Evolutionary conservation across 2,113 vertebrate genomes (phyloP).

Genomic region (Phycodurus eques): DNA sequence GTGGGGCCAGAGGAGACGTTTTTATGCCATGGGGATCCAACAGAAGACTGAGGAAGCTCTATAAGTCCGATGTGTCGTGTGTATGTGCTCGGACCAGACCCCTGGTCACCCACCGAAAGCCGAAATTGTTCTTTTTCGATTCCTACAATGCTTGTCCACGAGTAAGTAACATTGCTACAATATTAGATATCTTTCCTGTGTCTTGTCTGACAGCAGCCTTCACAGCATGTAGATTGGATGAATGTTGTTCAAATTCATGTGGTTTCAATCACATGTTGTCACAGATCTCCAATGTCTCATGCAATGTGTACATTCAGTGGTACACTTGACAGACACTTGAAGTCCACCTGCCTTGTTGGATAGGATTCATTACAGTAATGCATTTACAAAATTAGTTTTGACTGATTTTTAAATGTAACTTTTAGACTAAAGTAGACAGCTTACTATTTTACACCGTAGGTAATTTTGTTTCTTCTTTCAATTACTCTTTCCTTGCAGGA

Average conservation of each 20-base stretch:
- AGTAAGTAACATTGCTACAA: slow-evolving; percentile 53
- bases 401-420: too few species aligned
- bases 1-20: slow-evolving; percentile 67
- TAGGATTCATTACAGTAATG: too few species aligned
- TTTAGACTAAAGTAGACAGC: too few species aligned
- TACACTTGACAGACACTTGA: too few species aligned
- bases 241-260: too few species aligned
- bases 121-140: slow-evolving; percentile 79
- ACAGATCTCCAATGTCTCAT: too few species aligned
- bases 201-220: too few species aligned
- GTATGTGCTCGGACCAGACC: slow-evolving; percentile 86
- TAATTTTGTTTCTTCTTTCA: neutral
- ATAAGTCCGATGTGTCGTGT: slow-evolving; percentile 61
- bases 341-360: too few species aligned
- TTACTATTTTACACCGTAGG: neutral
- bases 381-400: too few species aligned
- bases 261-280: neutral
- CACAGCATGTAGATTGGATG: too few species aligned
- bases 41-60: slow-evolving; percentile 66
- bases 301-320: too few species aligned
- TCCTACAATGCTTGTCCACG: slow-evolving; percentile 48
- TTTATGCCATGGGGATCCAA: slow-evolving; percentile 72
- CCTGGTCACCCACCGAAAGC: slow-evolving; percentile 83
- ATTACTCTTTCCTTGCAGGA: slow-evolving; percentile 54
- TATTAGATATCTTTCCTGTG: neutral